Percentiles rank a stretch among this genome's conserved stretches.
These are phyloP conservation scores for Hirtodrosophila duncani DNA, from an alignment of 2,888 invertebrate genomes.

Conservation along the genomic window DNA sequence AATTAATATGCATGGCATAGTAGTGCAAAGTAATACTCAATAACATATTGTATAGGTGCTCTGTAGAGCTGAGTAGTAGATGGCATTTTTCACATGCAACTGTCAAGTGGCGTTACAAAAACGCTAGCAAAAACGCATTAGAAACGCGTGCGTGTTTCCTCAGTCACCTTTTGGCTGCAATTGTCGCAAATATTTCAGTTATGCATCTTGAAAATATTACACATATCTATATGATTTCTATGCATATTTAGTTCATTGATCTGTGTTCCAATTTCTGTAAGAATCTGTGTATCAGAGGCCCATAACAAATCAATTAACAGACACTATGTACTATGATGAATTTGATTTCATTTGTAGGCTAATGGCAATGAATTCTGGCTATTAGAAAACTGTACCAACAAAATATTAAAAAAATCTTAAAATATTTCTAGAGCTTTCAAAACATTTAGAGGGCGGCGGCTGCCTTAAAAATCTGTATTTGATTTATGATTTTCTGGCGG, in stretches of 20 bases:
- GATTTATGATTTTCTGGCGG: constrained; percentile 36
- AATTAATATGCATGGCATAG: constrained; percentile 53
- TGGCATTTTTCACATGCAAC: constrained; percentile 27
- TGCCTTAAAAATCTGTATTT: constrained; percentile 34
- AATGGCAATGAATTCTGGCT: constrained; percentile 23
- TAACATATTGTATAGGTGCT: constrained; percentile 23
- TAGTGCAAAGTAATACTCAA: constrained; percentile 29
- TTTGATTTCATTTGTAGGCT: constrained; percentile 14
- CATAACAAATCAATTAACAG: constrained; percentile 23
- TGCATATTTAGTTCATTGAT: constrained; percentile 8
- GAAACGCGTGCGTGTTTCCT: constrained; percentile 30
- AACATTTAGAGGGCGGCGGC: constrained; percentile 10
- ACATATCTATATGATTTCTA: constrained; percentile 16
- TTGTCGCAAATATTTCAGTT: constrained; percentile 19
- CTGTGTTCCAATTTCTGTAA: constrained; percentile 1
- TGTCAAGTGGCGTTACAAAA: constrained; percentile 14
- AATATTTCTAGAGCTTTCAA: constrained; percentile 15
- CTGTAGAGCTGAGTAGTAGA: constrained; percentile 13
- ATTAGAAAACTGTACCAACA: neutral
- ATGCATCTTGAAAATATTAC: neutral
- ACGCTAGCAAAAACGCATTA: neutral
- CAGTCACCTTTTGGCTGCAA: constrained; percentile 29
- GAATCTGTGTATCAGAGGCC: constrained; percentile 1
- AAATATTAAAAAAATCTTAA: constrained; percentile 1
- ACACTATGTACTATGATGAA: constrained; percentile 16